Percentiles rank a stretch among this genome's conserved stretches.
Conservation (phyloP, 2,797 vertebrate genomes). For the Sebastes taczanowskii region DNA sequence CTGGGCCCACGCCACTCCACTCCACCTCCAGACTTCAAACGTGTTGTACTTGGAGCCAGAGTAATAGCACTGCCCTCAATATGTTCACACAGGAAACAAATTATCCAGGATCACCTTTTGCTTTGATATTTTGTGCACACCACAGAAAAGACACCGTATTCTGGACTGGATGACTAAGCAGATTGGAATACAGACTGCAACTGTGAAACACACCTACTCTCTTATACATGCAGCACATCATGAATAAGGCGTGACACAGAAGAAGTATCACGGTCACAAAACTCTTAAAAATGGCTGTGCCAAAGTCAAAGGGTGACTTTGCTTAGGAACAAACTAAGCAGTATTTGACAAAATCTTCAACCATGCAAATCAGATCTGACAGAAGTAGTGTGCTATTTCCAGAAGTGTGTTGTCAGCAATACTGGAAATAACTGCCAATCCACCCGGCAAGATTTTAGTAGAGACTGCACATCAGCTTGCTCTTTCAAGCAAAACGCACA, state of each 20-base stretch:
- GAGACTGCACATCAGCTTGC: conserved; percentile 11
- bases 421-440: conserved; percentile 36
- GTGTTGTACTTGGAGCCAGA: conserved; percentile 37
- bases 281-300: not conserved
- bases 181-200: not conserved
- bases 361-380: conserved; percentile 39
- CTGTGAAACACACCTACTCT: not conserved
- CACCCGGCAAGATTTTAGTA: conserved; percentile 3
- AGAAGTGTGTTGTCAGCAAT: conserved; percentile 53
- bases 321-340: not conserved
- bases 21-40: conserved; percentile 64
- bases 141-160: not conserved
- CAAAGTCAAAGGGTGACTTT: not conserved
- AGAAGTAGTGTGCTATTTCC: conserved; percentile 53
- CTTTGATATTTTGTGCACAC: conserved; percentile 10
- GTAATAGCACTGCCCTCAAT: conserved; percentile 15
- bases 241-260: not conserved
- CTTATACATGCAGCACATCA: not conserved
- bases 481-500: conserved; percentile 9
- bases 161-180: conserved; percentile 20
- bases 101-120: conserved; percentile 16
- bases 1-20: conserved; percentile 59
- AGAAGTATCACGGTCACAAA: not conserved
- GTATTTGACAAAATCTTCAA: not conserved
- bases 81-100: conserved; percentile 51